These are phyloP conservation scores for Umimayanthus kanabou DNA, from an alignment of 92 coral and sea anemone species.

Conservation along the genomic window DNA sequence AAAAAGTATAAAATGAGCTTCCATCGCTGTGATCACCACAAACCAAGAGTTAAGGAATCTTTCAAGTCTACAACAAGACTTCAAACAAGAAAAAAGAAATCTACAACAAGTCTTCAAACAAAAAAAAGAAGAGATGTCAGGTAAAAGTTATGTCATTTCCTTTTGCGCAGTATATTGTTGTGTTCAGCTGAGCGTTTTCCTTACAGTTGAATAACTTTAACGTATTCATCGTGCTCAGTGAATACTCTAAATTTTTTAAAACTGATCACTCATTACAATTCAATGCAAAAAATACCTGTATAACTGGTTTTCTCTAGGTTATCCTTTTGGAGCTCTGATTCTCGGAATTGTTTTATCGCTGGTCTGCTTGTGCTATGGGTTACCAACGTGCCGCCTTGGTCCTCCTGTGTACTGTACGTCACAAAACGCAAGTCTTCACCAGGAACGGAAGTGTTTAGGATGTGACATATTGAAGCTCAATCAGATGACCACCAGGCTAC, in stretches of 20 bases:
- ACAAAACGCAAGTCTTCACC: not conserved
- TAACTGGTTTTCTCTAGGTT: conserved; percentile 6
- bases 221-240: not conserved
- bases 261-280: not conserved
- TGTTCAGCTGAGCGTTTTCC: not conserved
- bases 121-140: not conserved
- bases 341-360: not conserved
- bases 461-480: conserved; percentile 2
- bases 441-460: not conserved
- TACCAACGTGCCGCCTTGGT: conserved; percentile 3
- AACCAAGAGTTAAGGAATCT: not conserved
- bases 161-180: not conserved
- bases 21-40: not conserved
- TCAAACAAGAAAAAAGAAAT: not conserved
- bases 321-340: not conserved
- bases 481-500: conserved; percentile 2
- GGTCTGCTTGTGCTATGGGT: conserved; percentile 35
- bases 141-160: not conserved
- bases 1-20: conserved; percentile 19
- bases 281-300: not conserved
- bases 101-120: not conserved
- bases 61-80: not conserved
- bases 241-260: too few relatives aligned
- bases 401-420: not conserved
- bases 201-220: not conserved